A percentile compares a stretch with the other conserved stretches of the same genome.
These are phyloP conservation scores for Holothuria scabra DNA, from an alignment of 53 echinoderm and acorn worm species.

Conservation along the genomic window DNA sequence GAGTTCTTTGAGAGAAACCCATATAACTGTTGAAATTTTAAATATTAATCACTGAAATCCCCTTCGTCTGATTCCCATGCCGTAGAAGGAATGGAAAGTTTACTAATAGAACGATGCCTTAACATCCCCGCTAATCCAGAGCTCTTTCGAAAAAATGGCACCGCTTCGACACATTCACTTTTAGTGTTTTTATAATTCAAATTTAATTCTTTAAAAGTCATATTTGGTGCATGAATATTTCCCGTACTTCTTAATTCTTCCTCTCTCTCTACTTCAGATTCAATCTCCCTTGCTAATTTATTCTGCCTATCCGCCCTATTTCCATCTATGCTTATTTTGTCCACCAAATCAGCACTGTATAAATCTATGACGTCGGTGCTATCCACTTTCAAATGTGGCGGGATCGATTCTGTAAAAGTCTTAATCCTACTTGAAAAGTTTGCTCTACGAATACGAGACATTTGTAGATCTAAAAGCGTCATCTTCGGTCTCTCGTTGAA, in stretches of 20 bases:
- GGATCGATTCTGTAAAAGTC: constrained; percentile 41
- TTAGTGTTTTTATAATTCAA: constrained; percentile 22
- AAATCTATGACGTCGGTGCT: not conserved
- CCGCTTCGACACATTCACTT: constrained; percentile 29
- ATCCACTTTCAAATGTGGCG: constrained; percentile 37
- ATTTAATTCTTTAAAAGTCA: constrained; percentile 68
- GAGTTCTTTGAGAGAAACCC: too few relatives aligned
- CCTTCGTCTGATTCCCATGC: constrained; percentile 65
- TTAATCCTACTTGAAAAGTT: constrained; percentile 64
- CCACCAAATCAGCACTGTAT: not conserved
- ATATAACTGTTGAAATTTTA: too few relatives aligned
- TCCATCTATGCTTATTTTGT: not conserved
- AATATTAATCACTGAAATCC: too few relatives aligned
- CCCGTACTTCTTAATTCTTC: constrained; percentile 65
- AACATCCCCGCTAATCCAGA: constrained; percentile 37
- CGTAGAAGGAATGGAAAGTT: constrained; percentile 27
- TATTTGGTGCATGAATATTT: constrained; percentile 58
- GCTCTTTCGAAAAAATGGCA: constrained; percentile 25
- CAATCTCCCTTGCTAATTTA: not conserved
- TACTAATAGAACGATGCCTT: constrained; percentile 12
- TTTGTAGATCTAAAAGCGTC: constrained; percentile 70
- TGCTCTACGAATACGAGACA: constrained; percentile 51
- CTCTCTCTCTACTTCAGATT: constrained; percentile 7
- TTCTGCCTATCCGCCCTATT: too few relatives aligned
- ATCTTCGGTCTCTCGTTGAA: constrained; percentile 65